Base-by-base conservation (phyloP, 1,140 invertebrate genomes). In the Drosophila pandora region DNA sequence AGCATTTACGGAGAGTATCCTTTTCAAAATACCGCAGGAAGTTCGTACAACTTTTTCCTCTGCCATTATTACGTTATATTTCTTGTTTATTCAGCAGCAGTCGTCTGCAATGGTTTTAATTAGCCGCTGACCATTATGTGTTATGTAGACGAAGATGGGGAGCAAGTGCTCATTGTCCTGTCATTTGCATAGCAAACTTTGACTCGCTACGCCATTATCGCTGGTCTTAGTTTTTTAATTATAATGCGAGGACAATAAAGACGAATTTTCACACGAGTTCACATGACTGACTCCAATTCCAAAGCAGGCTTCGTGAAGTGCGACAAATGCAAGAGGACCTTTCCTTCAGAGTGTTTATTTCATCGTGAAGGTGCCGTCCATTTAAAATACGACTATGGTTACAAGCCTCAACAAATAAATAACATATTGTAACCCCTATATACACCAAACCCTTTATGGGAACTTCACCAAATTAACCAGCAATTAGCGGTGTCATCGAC, bases 151-250 rank as follows among this genome's bases (percentile, higher is more conserved):
- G 60, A 73, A 62, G 47, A 64, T 47, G 80, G 69, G 60, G 59
- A 70, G 52, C 64, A 74, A 84, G 73, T 81, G 67, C 63, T 47
- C 73, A 84, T 84, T 90, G 84, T 84, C 61, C 90, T 91, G 90
- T 91, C 90, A 91, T 91, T 91, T 91, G 90, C 90, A 91, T 85
- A 82, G 90, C 77, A 73, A 88, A 84, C 73, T 70, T 76, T 54
- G 37, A 10, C 22, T 62, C 17, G 56, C 34, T 48, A 9, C 30
- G 41, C 55, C 76, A 77, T 76, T 77, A 89, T 80, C 73, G 68
- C 79, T 78, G 65, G 43, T 87, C 70, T 89, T 73, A 70, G 76
- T 69, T 84, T 87, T 90, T 90, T 90, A 90, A 90, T 90, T 90
- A 81, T 79, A 73, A 64, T 64, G 45, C 72, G 52, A 3, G 47